Evolutionary conservation across 2,113 vertebrate genomes (phyloP).

Genomic region (Strix aluco): DNA sequence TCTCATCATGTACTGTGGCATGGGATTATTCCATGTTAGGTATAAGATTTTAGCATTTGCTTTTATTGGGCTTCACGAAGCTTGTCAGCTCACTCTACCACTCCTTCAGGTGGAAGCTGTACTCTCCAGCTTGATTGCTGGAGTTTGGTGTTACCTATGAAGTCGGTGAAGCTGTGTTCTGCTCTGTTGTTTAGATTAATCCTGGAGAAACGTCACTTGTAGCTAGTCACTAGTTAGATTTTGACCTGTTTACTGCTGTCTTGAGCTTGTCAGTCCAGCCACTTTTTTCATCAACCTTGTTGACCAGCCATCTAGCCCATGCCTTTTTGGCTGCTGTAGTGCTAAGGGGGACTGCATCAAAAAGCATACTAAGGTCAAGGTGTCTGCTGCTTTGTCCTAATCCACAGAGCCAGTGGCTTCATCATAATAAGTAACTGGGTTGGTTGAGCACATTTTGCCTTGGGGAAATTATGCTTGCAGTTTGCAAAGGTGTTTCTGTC

Average conservation of each 20-base stretch:
- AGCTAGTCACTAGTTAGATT: neutral
- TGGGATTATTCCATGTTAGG: neutral
- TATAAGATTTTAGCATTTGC: neutral
- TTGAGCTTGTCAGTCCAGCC: neutral
- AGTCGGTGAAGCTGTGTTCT: neutral
- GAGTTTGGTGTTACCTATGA: neutral
- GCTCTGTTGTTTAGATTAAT: neutral
- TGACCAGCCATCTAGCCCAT: neutral
- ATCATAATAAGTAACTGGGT: neutral
- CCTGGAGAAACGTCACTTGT: fast-evolving
- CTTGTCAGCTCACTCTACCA: neutral
- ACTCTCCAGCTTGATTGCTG: neutral
- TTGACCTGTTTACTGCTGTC: neutral
- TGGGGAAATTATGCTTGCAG: neutral
- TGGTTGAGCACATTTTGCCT: neutral
- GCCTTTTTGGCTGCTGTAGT: neutral
- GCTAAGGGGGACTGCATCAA: neutral
- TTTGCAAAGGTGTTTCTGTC: neutral
- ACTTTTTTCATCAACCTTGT: neutral
- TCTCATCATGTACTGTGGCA: fast-evolving
- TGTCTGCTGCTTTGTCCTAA: neutral
- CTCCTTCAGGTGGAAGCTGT: neutral
- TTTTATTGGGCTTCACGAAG: neutral
- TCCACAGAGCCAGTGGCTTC: neutral
- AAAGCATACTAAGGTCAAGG: neutral